These are phyloP conservation scores for Agapornis roseicollis DNA, from an alignment of 2,113 vertebrate species.

Conservation along the genomic window DNA sequence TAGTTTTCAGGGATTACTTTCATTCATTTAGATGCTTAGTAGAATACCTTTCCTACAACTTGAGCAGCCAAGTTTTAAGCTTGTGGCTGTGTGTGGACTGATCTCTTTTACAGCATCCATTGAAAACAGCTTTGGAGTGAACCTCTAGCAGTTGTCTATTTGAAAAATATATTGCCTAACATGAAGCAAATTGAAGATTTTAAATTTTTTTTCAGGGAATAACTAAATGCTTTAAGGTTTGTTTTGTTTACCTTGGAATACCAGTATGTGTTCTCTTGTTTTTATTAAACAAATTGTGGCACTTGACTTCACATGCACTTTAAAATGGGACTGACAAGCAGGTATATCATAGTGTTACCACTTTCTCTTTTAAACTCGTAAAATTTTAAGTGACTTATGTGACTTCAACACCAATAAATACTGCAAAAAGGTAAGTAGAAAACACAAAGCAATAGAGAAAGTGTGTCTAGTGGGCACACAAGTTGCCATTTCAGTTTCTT, in stretches of 20 bases:
- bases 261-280: background rate
- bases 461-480: background rate
- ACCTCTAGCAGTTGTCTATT: background rate
- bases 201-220: background rate
- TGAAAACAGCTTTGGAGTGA: background rate
- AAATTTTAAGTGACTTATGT: background rate
- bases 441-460: background rate
- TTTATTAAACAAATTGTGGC: background rate
- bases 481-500: background rate
- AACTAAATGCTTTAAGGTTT: background rate
- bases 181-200: background rate
- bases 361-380: background rate
- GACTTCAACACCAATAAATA: background rate
- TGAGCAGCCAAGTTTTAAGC: background rate
- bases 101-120: background rate
- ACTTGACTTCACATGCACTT: background rate
- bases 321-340: background rate
- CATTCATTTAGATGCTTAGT: background rate
- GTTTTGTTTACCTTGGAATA: background rate
- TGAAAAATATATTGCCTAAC: background rate
- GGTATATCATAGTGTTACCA: background rate
- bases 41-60: background rate
- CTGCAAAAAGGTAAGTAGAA: background rate
- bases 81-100: background rate
- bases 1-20: background rate